Conservation (phyloP, 2,888 invertebrate genomes). For the Notodonta ziczac region DNA sequence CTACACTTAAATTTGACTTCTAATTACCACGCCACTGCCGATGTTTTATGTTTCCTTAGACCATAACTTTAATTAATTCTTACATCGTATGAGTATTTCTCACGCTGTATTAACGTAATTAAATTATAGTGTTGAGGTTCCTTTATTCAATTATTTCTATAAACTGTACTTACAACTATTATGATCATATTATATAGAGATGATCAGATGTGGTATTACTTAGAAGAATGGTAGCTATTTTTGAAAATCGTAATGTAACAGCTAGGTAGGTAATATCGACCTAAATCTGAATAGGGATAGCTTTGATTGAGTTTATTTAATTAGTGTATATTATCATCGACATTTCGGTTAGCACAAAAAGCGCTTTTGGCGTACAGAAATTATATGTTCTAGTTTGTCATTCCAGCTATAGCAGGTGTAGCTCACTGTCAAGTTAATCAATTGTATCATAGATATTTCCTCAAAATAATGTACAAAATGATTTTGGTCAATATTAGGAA, state of each 20-base stretch:
- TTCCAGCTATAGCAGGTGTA: too few species aligned
- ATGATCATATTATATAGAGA: not conserved
- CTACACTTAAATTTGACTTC: slow-evolving; percentile 69
- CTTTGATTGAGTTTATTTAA: too few species aligned
- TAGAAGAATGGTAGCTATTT: too few species aligned
- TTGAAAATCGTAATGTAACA: too few species aligned
- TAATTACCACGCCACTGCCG: slow-evolving; percentile 72
- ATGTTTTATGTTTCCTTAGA: slow-evolving; percentile 77
- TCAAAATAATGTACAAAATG: not conserved
- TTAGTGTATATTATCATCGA: too few species aligned
- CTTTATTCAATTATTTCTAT: slow-evolving; percentile 35
- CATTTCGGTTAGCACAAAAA: too few species aligned
- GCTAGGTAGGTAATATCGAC: too few species aligned
- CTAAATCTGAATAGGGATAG: too few species aligned
- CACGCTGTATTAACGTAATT: slow-evolving; percentile 68
- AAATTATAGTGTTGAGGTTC: slow-evolving; percentile 46
- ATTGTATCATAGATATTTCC: not conserved
- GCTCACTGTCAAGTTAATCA: not conserved
- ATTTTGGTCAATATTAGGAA: slow-evolving; percentile 7
- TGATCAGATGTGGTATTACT: too few species aligned
- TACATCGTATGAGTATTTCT: slow-evolving; percentile 69
- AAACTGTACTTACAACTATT: slow-evolving; percentile 20
- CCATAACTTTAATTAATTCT: slow-evolving; percentile 80
- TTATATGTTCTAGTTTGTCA: too few species aligned
- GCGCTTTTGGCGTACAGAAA: too few species aligned